A percentile compares a stretch with the other conserved stretches of the same genome.
Evolutionary conservation across 2,797 vertebrate species (phyloP).

Genomic region (Semotilus atromaculatus): DNA sequence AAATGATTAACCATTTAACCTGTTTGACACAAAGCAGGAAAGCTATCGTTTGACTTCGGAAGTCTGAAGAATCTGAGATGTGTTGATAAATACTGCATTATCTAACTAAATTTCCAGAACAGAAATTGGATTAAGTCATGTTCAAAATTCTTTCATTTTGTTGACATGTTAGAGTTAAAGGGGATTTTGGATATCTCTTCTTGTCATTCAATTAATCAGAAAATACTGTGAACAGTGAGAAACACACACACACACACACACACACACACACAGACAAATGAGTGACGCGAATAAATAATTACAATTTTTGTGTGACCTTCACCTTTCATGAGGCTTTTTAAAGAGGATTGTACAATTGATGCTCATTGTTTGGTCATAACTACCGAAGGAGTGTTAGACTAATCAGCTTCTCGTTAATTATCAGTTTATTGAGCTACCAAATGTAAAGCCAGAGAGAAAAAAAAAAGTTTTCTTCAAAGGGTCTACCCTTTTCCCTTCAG

Average conservation of each 20-base stretch:
- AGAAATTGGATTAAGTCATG: neutral
- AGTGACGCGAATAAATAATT: neutral
- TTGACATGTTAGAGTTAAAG: neutral
- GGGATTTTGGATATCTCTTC: neutral
- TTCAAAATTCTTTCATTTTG: neutral
- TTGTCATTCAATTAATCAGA: neutral
- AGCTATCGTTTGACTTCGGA: neutral
- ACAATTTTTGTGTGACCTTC: neutral
- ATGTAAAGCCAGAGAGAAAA: neutral
- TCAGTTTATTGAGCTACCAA: neutral
- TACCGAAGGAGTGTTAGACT: neutral
- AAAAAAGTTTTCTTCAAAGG: neutral
- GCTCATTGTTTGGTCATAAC: neutral
- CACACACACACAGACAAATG: neutral
- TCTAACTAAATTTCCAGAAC: neutral
- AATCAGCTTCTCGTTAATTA: neutral
- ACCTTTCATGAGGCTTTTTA: neutral
- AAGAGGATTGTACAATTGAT: neutral
- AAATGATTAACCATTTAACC: neutral
- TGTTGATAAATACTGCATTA: neutral
- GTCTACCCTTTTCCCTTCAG: neutral
- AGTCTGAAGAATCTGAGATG: neutral
- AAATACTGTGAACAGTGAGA: neutral
- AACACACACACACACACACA: neutral
- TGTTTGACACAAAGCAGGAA: neutral